Percentiles rank a stretch among this genome's conserved stretches.
Evolutionary conservation across 1,140 invertebrate genomes (phyloP).

Genomic region (Nilaparvata lugens): DNA sequence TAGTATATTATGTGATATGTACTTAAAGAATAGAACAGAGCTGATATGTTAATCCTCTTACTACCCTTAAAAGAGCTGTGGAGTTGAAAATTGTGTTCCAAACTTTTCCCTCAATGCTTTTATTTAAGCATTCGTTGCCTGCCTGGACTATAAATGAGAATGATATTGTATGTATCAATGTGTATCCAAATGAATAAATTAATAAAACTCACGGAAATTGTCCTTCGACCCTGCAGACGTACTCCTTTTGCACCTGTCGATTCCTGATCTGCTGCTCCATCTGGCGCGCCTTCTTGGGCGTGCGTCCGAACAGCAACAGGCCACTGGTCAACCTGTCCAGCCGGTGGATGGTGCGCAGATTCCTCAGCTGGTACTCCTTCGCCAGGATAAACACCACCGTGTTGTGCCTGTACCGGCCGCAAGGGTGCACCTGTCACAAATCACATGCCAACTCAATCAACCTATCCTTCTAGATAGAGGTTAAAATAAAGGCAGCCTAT

Average conservation of each 20-base stretch:
- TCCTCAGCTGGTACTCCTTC: slow-evolving; percentile 91
- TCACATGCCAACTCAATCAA: not conserved
- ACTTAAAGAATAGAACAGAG: no score
- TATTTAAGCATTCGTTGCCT: no score
- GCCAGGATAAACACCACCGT: slow-evolving; percentile 93
- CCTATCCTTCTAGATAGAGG: no score
- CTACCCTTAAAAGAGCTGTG: no score
- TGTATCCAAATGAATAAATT: no score
- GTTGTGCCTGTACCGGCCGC: slow-evolving; percentile 92
- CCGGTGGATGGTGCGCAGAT: slow-evolving; percentile 84
- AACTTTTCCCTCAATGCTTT: no score
- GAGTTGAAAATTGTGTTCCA: no score
- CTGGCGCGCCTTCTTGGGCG: slow-evolving; percentile 80
- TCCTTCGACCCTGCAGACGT: slow-evolving; percentile 93
- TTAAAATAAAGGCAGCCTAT: no score
- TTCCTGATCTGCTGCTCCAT: slow-evolving; percentile 92
- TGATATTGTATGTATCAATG: no score
- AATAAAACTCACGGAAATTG: slow-evolving; percentile 74
- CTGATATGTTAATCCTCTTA: no score
- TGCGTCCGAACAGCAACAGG: slow-evolving; percentile 86
- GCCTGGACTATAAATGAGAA: no score
- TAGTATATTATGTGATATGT: no score
- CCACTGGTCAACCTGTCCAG: slow-evolving; percentile 91
- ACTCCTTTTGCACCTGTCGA: slow-evolving; percentile 86
- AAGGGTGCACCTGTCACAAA: slow-evolving; percentile 77